Percentiles rank a stretch among this genome's conserved stretches.
These are phyloP conservation scores for Euschistus heros DNA, from an alignment of 1,140 invertebrate genomes.

Conservation along the genomic window DNA sequence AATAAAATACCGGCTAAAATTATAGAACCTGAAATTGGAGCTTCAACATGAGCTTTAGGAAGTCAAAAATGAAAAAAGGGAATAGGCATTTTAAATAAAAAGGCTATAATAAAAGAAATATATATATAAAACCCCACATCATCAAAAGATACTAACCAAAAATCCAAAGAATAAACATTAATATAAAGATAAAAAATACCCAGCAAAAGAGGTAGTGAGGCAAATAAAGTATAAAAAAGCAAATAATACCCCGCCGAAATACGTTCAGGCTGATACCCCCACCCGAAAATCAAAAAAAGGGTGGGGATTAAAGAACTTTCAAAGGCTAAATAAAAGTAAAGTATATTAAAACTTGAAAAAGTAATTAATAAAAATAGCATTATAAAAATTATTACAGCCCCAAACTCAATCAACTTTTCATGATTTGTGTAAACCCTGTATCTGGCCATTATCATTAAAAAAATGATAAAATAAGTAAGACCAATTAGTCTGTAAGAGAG, in stretches of 20 bases:
- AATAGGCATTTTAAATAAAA: slow-evolving; percentile 59
- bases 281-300: slow-evolving; percentile 51
- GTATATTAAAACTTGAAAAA: slow-evolving; percentile 44
- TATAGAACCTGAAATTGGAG: slow-evolving; percentile 52
- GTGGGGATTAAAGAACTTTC: slow-evolving; percentile 49
- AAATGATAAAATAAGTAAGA: slow-evolving; percentile 38
- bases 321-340: slow-evolving; percentile 58
- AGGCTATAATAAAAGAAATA: slow-evolving; percentile 43
- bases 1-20: no score
- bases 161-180: slow-evolving; percentile 36
- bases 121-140: slow-evolving; percentile 40
- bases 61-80: slow-evolving; percentile 58
- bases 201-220: slow-evolving; percentile 48
- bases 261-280: slow-evolving; percentile 49
- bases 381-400: slow-evolving; percentile 42
- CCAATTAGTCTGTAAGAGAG: not conserved
- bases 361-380: slow-evolving; percentile 44
- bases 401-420: slow-evolving; percentile 39
- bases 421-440: slow-evolving; percentile 32
- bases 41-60: slow-evolving; percentile 61
- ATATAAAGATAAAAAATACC: slow-evolving; percentile 41
- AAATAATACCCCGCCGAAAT: no score
- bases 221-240: slow-evolving; percentile 50
- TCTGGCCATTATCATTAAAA: slow-evolving; percentile 42
- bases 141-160: slow-evolving; percentile 37